Conservation (phyloP, 2,888 invertebrate species). For the Arrhopalites spinosus region DNA sequence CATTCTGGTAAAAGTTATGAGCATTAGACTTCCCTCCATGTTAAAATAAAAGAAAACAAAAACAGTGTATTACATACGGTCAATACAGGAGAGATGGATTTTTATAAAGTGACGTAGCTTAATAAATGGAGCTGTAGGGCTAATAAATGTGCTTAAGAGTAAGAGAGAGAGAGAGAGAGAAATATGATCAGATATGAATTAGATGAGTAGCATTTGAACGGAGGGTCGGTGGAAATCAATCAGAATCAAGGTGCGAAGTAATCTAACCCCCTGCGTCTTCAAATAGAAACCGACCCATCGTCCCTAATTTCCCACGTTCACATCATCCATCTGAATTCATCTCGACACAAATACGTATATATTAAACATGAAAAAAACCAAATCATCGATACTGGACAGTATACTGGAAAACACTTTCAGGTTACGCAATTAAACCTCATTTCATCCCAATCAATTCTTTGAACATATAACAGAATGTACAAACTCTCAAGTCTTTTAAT, state of each 20-base stretch:
- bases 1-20: no score
- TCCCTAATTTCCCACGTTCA: slow-evolving; percentile 39
- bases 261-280: slow-evolving; percentile 46
- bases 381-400: background rate
- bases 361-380: background rate
- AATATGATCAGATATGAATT: slow-evolving; percentile 24
- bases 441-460: slow-evolving; percentile 17
- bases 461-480: background rate
- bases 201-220: slow-evolving; percentile 39
- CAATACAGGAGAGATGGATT: background rate
- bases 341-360: background rate
- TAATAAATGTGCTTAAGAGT: slow-evolving; percentile 12
- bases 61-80: no score
- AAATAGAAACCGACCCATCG: slow-evolving; percentile 41
- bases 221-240: slow-evolving; percentile 47
- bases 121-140: slow-evolving; percentile 31
- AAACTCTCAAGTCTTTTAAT: slow-evolving; percentile 16
- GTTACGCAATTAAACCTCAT: slow-evolving; percentile 32
- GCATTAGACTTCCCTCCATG: no score
- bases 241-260: slow-evolving; percentile 51
- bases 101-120: background rate
- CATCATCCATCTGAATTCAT: slow-evolving; percentile 30
- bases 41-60: no score
- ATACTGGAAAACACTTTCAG: slow-evolving; percentile 23
- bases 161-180: slow-evolving; percentile 5